Evolutionary conservation across 2,888 invertebrate genomes (phyloP), one percentile per base, ranked within the genome.

Genomic region (Agrotis puta): DNA sequence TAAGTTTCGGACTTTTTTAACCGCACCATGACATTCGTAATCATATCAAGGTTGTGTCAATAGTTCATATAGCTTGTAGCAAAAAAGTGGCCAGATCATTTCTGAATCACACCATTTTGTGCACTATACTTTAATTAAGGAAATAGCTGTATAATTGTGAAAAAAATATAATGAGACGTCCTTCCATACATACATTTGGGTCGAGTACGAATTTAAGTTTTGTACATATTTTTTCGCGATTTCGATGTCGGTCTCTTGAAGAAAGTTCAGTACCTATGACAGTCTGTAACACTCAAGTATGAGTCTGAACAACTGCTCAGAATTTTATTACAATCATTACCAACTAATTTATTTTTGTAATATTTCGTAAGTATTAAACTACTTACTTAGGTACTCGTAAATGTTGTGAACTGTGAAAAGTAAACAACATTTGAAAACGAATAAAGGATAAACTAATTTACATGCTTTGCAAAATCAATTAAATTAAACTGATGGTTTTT

Each of bases 1-100:
- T 59, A 77, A 80, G 81, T 84, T 85, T 82, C 72, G 53, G 70
- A 83, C 62, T 53, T 64, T 71, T 70, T 63, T 77, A 77, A 69
- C 67, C 57, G 72, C 70, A 73, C 76, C 74, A 64, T 85, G 82
- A 73, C 81, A 82, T 79, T 80, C 56, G 53, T 47, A 54, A 33
- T 53, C 16, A 14, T 14, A 64, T 20, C 76, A 74, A 74, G 73
- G 81, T 77, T 77, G 45, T 64, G 59, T 70, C 64, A 70, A 77
- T 69, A 58, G 18, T 22, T 62, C 47, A 22, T 33, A 53, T 39
- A 2, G 13, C 13, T 33, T 33, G 56, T 56, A 2, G n/a, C 56
- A 33, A n/a, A n/a, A n/a, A 54, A 9, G 11, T 11, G 18, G n/a
- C n/a, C n/a, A n/a, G n/a, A n/a, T n/a, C n/a, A n/a, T n/a, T n/a